phyloP scores from a whole-genome alignment of 2,888 invertebrate species.

The Siphonodentalium dalli region DNA sequence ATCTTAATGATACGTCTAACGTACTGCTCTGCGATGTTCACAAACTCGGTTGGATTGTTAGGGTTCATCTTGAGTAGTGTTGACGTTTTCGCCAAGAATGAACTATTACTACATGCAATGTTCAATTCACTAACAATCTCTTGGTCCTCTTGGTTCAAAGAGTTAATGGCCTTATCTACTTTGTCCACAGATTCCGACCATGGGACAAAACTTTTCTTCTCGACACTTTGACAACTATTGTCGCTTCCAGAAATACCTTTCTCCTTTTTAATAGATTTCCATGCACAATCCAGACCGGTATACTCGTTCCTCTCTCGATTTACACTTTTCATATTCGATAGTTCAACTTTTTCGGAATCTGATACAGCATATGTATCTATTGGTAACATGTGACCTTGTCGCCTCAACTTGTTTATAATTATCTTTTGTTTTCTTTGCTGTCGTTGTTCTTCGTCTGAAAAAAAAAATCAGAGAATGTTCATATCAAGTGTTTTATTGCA shows the following conservation, averaged over 20 bases:
- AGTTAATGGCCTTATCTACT: slow-evolving; percentile 13
- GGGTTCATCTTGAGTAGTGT: slow-evolving; percentile 22
- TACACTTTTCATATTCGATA: background rate
- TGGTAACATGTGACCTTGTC: slow-evolving; percentile 28
- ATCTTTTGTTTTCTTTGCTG: slow-evolving; percentile 39
- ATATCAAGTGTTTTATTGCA: too few species aligned
- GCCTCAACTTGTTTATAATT: slow-evolving; percentile 37
- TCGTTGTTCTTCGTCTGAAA: slow-evolving; percentile 42
- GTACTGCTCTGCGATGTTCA: slow-evolving; percentile 47
- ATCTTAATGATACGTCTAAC: slow-evolving; percentile 73
- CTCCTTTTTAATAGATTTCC: too few species aligned
- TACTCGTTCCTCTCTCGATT: too few species aligned
- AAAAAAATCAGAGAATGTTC: too few species aligned
- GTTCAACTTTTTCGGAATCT: too few species aligned
- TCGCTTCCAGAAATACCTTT: too few species aligned
- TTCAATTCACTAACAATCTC: slow-evolving; percentile 23
- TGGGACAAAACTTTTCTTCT: slow-evolving; percentile 1
- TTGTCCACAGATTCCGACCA: slow-evolving; percentile 20
- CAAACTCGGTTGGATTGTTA: slow-evolving; percentile 34
- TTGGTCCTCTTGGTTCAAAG: slow-evolving; percentile 8
- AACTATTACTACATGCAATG: slow-evolving; percentile 23
- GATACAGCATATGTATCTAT: slow-evolving; percentile 18
- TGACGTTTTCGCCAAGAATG: slow-evolving; percentile 31
- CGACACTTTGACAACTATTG: too few species aligned
- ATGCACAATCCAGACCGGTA: too few species aligned